Conservation (phyloP, 2,888 invertebrate genomes). For the Microctonus brassicae region DNA sequence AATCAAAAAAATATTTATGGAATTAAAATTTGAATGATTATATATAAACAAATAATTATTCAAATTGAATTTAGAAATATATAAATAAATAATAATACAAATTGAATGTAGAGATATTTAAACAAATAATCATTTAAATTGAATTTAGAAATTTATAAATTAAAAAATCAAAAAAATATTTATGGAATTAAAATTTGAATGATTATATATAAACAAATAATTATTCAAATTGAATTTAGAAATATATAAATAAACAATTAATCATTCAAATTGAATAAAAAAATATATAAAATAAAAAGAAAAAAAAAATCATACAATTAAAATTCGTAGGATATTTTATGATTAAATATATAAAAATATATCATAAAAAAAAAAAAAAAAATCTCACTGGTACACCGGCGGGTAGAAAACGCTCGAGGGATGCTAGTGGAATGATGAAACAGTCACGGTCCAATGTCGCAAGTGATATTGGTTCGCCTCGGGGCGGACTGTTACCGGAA, state of each 20-base stretch:
- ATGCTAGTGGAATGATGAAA: slow-evolving; percentile 93
- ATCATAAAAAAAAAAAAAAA: too few relatives aligned
- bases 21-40: not conserved
- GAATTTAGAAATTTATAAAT: not conserved
- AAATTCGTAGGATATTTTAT: not conserved
- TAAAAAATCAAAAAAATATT: not conserved
- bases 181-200: not conserved
- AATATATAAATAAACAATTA: too few relatives aligned
- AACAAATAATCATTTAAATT: too few relatives aligned
- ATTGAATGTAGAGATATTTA: too few relatives aligned
- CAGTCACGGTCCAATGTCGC: slow-evolving; percentile 90
- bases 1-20: not conserved
- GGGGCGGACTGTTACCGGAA: slow-evolving; percentile 67
- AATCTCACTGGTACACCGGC: slow-evolving; percentile 85
- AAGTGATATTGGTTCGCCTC: slow-evolving; percentile 81
- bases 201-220: not conserved
- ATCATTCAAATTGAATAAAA: too few relatives aligned
- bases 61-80: too few relatives aligned
- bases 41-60: not conserved
- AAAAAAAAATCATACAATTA: too few relatives aligned
- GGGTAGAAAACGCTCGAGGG: slow-evolving; percentile 88
- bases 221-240: too few relatives aligned
- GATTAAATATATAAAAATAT: not conserved
- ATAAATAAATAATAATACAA: too few relatives aligned
- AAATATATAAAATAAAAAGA: too few relatives aligned